phyloP scores from a whole-genome alignment of 2,888 invertebrate species.

The Sympetrum striolatum region DNA sequence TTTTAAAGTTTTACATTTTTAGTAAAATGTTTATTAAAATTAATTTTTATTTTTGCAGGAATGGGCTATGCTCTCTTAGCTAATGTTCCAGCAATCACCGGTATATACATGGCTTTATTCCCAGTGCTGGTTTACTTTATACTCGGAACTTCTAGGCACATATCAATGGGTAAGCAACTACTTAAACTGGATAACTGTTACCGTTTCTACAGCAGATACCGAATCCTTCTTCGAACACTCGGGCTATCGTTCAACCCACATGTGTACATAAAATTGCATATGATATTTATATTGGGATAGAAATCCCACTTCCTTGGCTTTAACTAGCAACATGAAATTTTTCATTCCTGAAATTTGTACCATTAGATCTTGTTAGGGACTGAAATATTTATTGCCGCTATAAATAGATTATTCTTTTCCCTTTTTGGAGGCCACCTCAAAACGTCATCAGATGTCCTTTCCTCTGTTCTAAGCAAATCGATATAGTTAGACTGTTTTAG shows the following conservation, averaged over 20 bases:
- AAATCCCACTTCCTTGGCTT: too few relatives aligned
- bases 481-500: too few relatives aligned
- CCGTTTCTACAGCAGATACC: neutral
- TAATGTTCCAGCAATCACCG: constrained; percentile 58
- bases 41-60: constrained; percentile 23
- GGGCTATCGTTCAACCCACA: neutral
- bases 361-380: too few relatives aligned
- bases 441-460: too few relatives aligned
- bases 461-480: too few relatives aligned
- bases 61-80: constrained; percentile 54
- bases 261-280: neutral
- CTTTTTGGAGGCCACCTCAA: too few relatives aligned
- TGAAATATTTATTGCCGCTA: too few relatives aligned
- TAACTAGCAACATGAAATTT: too few relatives aligned
- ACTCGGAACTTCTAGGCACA: constrained; percentile 71
- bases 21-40: too few relatives aligned
- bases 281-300: neutral
- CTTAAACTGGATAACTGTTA: neutral
- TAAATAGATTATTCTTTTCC: too few relatives aligned
- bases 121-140: constrained; percentile 69
- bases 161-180: constrained; percentile 67
- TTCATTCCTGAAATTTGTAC: too few relatives aligned
- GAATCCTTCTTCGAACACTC: neutral
- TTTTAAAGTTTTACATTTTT: too few relatives aligned
- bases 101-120: constrained; percentile 70